phyloP scores from a whole-genome alignment of 2,888 invertebrate species.

The Andrena dorsata region DNA sequence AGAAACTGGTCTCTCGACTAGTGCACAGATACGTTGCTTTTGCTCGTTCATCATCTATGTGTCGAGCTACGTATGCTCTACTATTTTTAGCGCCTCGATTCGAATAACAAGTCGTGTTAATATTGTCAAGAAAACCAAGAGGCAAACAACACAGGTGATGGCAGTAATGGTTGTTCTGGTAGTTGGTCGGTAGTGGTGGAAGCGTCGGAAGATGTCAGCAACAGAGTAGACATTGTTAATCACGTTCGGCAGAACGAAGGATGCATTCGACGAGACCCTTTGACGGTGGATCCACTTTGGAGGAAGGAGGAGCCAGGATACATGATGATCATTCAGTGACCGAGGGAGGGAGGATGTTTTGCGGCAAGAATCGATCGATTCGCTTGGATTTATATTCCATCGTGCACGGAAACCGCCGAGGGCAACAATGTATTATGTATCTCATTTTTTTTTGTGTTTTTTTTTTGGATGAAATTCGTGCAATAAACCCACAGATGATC shows the following conservation, averaged over 20 bases:
- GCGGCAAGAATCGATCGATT: conserved; percentile 13
- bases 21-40: conserved; percentile 23
- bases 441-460: neutral
- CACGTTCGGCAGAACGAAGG: conserved; percentile 69
- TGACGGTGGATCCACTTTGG: conserved; percentile 31
- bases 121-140: conserved; percentile 83
- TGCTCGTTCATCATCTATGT: conserved; percentile 41
- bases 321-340: too few species aligned
- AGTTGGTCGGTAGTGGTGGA: conserved; percentile 44
- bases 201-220: conserved; percentile 58
- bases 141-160: conserved; percentile 81
- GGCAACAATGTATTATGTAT: conserved; percentile 10
- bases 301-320: neutral
- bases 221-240: conserved; percentile 69
- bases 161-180: conserved; percentile 63
- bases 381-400: conserved; percentile 10
- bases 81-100: conserved; percentile 62
- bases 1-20: conserved; percentile 51
- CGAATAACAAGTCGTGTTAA: conserved; percentile 76
- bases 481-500: conserved; percentile 52
- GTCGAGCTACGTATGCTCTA: conserved; percentile 67
- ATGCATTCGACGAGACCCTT: conserved; percentile 70
- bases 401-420: conserved; percentile 52
- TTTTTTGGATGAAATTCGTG: conserved; percentile 50
- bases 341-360: neutral